Evolutionary conservation across 2,797 vertebrate genomes (phyloP).

Genomic region (Ptychobarbus kaznakovi): DNA sequence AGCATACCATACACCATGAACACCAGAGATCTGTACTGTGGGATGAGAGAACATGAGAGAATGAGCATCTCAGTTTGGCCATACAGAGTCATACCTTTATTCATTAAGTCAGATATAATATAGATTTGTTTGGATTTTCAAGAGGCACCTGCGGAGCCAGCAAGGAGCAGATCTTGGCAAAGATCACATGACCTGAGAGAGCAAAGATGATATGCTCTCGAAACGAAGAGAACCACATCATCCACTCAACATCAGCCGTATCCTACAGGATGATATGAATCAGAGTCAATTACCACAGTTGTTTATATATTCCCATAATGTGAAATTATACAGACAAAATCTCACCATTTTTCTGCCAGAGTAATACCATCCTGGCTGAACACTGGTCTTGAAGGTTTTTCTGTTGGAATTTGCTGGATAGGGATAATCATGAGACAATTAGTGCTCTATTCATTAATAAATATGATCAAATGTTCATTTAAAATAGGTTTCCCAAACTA

Average conservation of each 20-base stretch:
- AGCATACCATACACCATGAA: slow-evolving; percentile 88
- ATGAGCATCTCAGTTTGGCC: not conserved
- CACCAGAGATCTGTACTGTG: slow-evolving; percentile 87
- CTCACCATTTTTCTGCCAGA: slow-evolving; percentile 96
- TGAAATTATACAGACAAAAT: not conserved
- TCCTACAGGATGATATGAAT: slow-evolving; percentile 77
- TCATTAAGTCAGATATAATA: not conserved
- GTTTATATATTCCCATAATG: not conserved
- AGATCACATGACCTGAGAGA: slow-evolving; percentile 91
- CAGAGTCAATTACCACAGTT: not conserved
- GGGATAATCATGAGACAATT: not conserved
- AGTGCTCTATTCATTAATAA: not conserved
- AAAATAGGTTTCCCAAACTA: not conserved
- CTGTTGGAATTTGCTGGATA: slow-evolving; percentile 85
- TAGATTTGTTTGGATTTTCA: not conserved
- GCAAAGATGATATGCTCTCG: slow-evolving; percentile 90
- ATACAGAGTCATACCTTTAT: not conserved
- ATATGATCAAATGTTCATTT: not conserved
- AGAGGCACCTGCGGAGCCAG: slow-evolving; percentile 86
- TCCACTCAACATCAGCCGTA: slow-evolving; percentile 91
- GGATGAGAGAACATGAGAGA: slow-evolving; percentile 14
- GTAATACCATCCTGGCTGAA: slow-evolving; percentile 92
- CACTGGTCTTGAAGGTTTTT: slow-evolving; percentile 84
- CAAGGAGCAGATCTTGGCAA: slow-evolving; percentile 94
- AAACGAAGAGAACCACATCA: slow-evolving; percentile 98